Evolutionary conservation across 2,797 vertebrate species (phyloP), one percentile per base, ranked within the genome.

Genomic region (Cryptoblepharus egeriae): DNA sequence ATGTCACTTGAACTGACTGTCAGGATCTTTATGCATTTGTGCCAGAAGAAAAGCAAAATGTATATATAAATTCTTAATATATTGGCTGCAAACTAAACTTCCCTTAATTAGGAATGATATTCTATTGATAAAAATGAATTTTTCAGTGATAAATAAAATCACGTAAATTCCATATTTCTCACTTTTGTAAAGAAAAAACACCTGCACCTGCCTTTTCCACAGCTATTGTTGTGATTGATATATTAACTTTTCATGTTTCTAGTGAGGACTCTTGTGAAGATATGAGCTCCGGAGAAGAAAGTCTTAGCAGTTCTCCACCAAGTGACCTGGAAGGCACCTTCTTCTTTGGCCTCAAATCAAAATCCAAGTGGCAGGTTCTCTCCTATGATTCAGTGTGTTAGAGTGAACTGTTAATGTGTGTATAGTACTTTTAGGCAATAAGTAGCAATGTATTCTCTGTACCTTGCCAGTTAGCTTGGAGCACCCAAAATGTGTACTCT

Each of bases 181-280:
- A 42, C 9, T 42, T 42, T 42, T 42, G 39, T 42, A 4, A 42
- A 42, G 9, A 42, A 42, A 42, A 42, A 42, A 42, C n/a, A n/a
- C n/a, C n/a, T 12, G 9, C 26, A 35, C 5, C 15, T 74, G 42
- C 12, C 10, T 67, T 39, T 64, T 37, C 20, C 4, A 39, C 5
- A 20, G 2, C n/a, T 42, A 32, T 26, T 63, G 22, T 4, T 24
- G 2, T 58, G 8, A 75, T 39, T 60, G 63, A 74, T 75, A 10
- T 72, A 8, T n/a, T 76, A 74, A 64, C 74, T 83, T 3, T 75
- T 74, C 12, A 80, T 80, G 37, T 85, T 73, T 89, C 60, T 90
- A 99, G 98, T 74, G 98, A 99, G 90, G 98, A 99, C 83, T 99
- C 97, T 0, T 96, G 96, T 63, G 98, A 99, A 94, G 98, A 99